Evolutionary conservation across 2,888 invertebrate genomes (phyloP).

Genomic region (Caenorhabditis sp.): DNA sequence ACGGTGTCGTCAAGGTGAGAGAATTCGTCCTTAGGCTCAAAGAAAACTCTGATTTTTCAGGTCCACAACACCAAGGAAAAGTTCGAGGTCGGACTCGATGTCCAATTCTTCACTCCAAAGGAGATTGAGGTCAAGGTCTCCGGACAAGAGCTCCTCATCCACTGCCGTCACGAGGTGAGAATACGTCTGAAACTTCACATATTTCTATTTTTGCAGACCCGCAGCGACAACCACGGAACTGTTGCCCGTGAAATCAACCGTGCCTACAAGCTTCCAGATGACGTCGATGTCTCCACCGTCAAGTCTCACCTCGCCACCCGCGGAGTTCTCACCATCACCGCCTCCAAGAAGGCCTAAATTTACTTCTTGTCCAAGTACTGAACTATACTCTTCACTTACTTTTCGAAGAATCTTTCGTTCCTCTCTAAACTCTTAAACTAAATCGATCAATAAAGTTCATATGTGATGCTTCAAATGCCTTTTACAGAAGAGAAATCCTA

Average conservation of each 20-base stretch:
- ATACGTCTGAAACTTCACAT: neutral
- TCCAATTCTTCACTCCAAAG: constrained; percentile 78
- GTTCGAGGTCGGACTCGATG: constrained; percentile 79
- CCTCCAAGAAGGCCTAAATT: constrained; percentile 75
- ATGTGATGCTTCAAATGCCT: constrained; percentile 1
- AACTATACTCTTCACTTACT: constrained; percentile 41
- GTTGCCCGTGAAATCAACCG: constrained; percentile 80
- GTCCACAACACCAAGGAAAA: constrained; percentile 78
- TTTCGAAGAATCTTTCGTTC: constrained; percentile 6
- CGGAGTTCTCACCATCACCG: constrained; percentile 82
- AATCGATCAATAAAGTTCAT: constrained; percentile 7
- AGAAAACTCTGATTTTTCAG: constrained; percentile 44
- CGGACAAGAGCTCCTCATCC: constrained; percentile 80
- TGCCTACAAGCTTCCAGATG: constrained; percentile 81
- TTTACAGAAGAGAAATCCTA: neutral
- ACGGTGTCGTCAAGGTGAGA: constrained; percentile 76
- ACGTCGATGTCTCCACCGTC: constrained; percentile 79
- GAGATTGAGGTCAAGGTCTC: constrained; percentile 81
- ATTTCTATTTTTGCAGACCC: constrained; percentile 46
- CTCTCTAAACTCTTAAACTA: constrained; percentile 16
- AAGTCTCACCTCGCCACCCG: constrained; percentile 80
- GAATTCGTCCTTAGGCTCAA: neutral
- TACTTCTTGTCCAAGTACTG: constrained; percentile 16
- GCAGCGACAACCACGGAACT: constrained; percentile 78
- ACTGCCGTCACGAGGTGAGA: constrained; percentile 79